A percentile compares a stretch with the other conserved stretches of the same genome.
Evolutionary conservation across 2,113 vertebrate genomes (phyloP).

Genomic region (Nestor notabilis): DNA sequence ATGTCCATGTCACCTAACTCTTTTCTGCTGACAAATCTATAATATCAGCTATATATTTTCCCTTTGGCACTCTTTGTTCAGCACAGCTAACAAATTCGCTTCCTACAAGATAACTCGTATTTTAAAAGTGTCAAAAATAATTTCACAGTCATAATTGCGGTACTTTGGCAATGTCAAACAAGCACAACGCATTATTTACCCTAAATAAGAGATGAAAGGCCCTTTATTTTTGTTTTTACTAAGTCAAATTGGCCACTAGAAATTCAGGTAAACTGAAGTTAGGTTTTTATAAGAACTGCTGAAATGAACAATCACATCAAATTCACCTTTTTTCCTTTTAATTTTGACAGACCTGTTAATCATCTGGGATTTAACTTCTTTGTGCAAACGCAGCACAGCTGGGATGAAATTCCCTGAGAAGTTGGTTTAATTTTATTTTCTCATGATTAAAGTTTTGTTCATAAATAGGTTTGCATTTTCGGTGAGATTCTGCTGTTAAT

Average conservation of each 20-base stretch:
- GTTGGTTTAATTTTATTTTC: not conserved
- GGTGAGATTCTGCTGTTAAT: not conserved
- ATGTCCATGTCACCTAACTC: not conserved
- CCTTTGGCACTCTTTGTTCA: not conserved
- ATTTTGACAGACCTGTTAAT: not conserved
- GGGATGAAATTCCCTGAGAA: not conserved
- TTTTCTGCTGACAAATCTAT: not conserved
- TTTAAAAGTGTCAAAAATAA: slow-evolving; percentile 56
- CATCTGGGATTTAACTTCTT: not conserved
- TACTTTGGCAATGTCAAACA: slow-evolving; percentile 18
- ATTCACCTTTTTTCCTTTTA: not conserved
- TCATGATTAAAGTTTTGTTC: not conserved
- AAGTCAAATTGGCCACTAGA: not conserved
- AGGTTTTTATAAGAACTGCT: not conserved
- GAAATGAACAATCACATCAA: not conserved
- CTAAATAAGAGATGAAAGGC: not conserved
- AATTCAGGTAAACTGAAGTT: not conserved
- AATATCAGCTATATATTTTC: not conserved
- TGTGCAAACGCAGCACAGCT: not conserved
- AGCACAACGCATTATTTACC: not conserved
- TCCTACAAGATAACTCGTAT: not conserved
- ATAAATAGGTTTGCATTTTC: not conserved
- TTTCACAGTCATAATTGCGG: slow-evolving; percentile 40
- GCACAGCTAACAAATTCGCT: not conserved
- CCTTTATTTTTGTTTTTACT: not conserved